Evolutionary conservation across 2,797 vertebrate species (phyloP).

Genomic region (Harpagifer antarcticus): DNA sequence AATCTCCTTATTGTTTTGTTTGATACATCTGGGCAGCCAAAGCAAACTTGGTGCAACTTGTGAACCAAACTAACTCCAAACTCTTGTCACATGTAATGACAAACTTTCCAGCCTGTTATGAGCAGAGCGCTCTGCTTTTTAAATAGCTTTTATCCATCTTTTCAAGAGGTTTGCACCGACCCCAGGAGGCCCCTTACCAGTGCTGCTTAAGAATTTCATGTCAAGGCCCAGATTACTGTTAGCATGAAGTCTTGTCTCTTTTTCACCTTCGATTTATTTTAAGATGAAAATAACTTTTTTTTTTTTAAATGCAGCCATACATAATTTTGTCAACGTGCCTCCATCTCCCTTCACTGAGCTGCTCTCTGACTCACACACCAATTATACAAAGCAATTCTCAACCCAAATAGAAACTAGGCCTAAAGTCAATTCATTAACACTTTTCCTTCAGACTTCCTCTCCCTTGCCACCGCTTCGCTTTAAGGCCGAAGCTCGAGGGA

Average conservation of each 20-base stretch:
- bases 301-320: background rate
- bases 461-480: conserved; percentile 51
- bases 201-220: conserved; percentile 20
- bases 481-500: conserved; percentile 66
- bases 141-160: conserved; percentile 10
- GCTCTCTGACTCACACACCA: conserved; percentile 65
- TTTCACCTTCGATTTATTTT: conserved; percentile 36
- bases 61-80: conserved; percentile 4
- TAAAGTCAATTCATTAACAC: conserved; percentile 79
- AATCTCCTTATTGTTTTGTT: background rate
- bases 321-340: conserved; percentile 15
- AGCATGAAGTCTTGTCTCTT: conserved; percentile 11
- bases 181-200: conserved; percentile 25
- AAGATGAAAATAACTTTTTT: background rate
- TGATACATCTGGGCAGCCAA: background rate
- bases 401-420: conserved; percentile 85
- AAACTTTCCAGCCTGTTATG: background rate
- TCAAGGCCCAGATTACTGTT: conserved; percentile 25
- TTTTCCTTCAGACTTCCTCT: conserved; percentile 67
- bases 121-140: background rate
- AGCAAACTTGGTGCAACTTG: conserved; percentile 7
- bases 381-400: conserved; percentile 65
- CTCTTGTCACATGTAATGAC: background rate
- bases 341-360: conserved; percentile 36
- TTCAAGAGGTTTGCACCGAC: conserved; percentile 11